These are phyloP conservation scores for Sebastes umbrosus DNA, from an alignment of 2,797 vertebrate species.

Conservation along the genomic window DNA sequence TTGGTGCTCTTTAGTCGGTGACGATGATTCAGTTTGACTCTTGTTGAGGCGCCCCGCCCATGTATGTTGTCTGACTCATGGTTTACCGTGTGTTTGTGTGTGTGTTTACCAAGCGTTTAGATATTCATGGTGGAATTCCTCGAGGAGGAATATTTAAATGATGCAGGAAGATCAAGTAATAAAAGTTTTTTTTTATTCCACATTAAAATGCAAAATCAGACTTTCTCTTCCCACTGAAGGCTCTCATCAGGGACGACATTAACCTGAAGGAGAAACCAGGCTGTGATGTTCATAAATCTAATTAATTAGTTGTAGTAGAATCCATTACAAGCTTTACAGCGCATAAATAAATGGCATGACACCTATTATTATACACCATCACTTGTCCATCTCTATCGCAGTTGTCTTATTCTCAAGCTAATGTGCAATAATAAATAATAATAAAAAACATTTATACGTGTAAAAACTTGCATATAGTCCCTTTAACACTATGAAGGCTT, in stretches of 20 bases:
- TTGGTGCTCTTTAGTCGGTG: background rate
- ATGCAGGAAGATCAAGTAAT: background rate
- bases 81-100: background rate
- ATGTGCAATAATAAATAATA: no score
- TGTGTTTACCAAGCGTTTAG: background rate
- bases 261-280: background rate
- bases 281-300: background rate
- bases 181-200: background rate
- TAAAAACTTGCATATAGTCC: no score
- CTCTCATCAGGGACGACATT: background rate
- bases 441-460: no score
- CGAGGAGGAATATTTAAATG: background rate
- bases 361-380: background rate
- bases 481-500: no score
- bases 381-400: background rate
- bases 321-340: background rate
- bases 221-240: background rate
- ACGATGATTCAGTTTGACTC: constrained; percentile 7
- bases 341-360: background rate
- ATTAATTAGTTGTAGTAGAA: no score
- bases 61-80: background rate
- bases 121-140: constrained; percentile 18
- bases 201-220: constrained; percentile 13
- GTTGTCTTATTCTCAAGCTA: background rate
- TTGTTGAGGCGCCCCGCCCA: background rate